Conservation (phyloP, 2,113 vertebrate genomes). For the Phylloscopus trochiloides region DNA sequence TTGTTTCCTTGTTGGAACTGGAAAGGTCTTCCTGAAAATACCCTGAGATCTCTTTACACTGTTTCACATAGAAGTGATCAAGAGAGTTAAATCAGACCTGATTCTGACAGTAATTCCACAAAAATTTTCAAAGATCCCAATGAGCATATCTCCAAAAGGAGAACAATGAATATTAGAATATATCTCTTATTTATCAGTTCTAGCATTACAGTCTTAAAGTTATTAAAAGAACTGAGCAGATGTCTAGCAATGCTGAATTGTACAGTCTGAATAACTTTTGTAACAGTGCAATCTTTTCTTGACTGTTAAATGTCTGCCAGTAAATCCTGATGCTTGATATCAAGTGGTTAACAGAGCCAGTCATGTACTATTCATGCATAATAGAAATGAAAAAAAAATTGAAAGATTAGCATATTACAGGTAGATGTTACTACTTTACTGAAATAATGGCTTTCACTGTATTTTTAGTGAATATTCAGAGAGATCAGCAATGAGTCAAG, state of each 20-base stretch:
- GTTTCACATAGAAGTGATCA: not conserved
- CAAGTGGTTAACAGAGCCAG: not conserved
- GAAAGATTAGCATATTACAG: not conserved
- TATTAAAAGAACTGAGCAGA: slow-evolving; percentile 34
- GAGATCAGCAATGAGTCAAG: not conserved
- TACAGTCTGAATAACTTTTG: slow-evolving; percentile 20
- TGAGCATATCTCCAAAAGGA: not conserved
- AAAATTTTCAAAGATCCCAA: not conserved
- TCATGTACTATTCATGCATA: not conserved
- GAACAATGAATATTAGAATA: not conserved
- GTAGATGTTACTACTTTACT: not conserved
- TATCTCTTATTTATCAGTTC: not conserved
- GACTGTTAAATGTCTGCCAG: not conserved
- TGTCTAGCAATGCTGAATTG: not conserved
- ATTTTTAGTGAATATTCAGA: not conserved
- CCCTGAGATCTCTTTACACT: not conserved
- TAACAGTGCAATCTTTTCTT: not conserved
- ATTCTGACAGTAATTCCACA: not conserved
- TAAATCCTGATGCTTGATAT: slow-evolving; percentile 12
- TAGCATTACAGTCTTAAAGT: not conserved
- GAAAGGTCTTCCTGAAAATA: not conserved
- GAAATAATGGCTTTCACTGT: not conserved
- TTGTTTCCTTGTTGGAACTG: not conserved
- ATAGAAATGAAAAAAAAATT: not conserved
- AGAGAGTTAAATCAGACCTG: not conserved